These are phyloP conservation scores for Lordiphosa mommai DNA, from an alignment of 1,140 invertebrate genomes.

Conservation along the genomic window DNA sequence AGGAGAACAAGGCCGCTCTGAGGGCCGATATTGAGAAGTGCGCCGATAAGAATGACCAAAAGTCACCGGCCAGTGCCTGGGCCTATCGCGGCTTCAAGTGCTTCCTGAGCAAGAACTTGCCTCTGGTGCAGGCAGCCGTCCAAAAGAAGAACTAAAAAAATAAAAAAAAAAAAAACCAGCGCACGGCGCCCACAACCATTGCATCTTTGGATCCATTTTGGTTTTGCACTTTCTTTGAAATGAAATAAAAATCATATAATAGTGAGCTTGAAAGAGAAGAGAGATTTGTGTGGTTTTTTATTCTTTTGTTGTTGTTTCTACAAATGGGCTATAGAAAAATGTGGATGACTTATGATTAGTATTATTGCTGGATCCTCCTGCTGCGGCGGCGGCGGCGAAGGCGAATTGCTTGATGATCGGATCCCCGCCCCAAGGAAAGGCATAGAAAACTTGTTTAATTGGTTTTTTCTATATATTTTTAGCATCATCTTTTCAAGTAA, in stretches of 20 bases:
- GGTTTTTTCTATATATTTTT: conserved; percentile 62
- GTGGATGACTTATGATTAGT: conserved; percentile 2
- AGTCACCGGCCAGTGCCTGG: conserved; percentile 64
- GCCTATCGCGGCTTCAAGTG: conserved; percentile 78
- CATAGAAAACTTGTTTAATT: conserved; percentile 64
- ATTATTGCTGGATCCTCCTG: not conserved
- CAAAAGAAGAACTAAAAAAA: conserved; percentile 70
- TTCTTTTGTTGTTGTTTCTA: conserved; percentile 15
- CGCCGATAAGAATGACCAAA: conserved; percentile 76
- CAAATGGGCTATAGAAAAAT: not conserved
- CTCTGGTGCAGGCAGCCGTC: conserved; percentile 70
- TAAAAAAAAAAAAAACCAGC: conserved; percentile 1
- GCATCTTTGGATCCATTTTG: conserved; percentile 10
- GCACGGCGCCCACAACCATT: not conserved
- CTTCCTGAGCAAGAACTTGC: conserved; percentile 73
- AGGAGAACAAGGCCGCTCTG: conserved; percentile 55
- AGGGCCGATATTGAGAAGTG: conserved; percentile 73
- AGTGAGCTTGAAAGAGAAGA: conserved; percentile 46
- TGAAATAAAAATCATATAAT: conserved; percentile 69
- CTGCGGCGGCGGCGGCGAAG: not conserved
- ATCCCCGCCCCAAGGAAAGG: conserved; percentile 70
- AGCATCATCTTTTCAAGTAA: conserved; percentile 58
- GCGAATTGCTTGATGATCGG: not conserved
- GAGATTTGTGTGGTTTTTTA: conserved; percentile 10
- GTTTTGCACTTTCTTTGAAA: conserved; percentile 46